Evolutionary conservation across 1,140 invertebrate species (phyloP), one percentile per base, ranked within the genome.

Genomic region (Drosophila chauvacae): DNA sequence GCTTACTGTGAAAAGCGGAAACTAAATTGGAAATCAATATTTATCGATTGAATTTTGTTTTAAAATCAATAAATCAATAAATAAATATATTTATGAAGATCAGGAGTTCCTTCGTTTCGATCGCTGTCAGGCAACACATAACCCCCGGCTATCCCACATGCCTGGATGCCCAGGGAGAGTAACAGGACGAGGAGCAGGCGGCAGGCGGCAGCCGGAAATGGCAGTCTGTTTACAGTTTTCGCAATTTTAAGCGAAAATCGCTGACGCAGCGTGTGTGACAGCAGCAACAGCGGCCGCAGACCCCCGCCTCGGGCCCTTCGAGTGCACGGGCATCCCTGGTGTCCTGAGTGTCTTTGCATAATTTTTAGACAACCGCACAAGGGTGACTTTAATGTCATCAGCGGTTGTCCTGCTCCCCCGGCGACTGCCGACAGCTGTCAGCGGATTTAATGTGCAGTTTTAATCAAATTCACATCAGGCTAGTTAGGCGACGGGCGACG

Each of bases 351-450:
- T 81, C 62, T 82, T 82, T 87, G 69, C 69, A 86, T 85, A 70
- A 86, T 86, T 86, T 86, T 81, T 81, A 53, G 65, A 63, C 44
- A 63, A 63, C 66, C 75, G 57, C 80, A 82, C 59, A 42, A 70
- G 81, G 81, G 56, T 84, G 79, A 61, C 79, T 81, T 81, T 72
- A 77, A 81, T 77, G 55, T 81, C 73, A 81, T 81, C 79, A 81
- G 72, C 64, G 80, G 63, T 82, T 58, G 45, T 60, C 50, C 53
- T 37, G 30, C 11, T 16, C 9, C 45, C 9, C 33, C 45, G 53
- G 53, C 61, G 57, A 42, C 62, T 56, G 68, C 51, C 76, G 62
- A 63, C 44, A 65, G 69, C 68, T 85, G 81, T 81, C 77, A 66
- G 72, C 81, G 76, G 47, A 77, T 85, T 80, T 53, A 81, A 81